Base-by-base conservation (phyloP, 2,113 vertebrate species). In the sheep (Ovis aries) region DNA sequence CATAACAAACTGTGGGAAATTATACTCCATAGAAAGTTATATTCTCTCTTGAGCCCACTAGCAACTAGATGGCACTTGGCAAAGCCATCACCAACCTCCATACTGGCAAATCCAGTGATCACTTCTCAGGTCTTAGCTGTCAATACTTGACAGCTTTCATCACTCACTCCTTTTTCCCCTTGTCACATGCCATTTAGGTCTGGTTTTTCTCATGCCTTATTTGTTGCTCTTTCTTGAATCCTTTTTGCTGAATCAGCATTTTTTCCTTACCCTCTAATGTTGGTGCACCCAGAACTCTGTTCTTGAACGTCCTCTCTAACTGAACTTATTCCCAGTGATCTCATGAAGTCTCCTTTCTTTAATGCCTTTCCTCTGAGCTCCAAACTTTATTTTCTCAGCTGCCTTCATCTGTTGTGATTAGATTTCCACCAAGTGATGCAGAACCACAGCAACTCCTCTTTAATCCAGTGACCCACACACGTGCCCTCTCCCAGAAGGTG, bases 401-500 rank as follows among this genome's bases (percentile, higher is more conserved):
- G 3, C 33, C 9, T 36, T 57, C 74, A 17, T 17, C 53, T 93
- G 17, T 87, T 15, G 17, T 57, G 82, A 43, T 8, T 48, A 43
- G 23, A 48, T 36, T 36, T 93, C 53, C 33, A 86, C 53, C 33
- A 36, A 31, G 25, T 50, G 11, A 33, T 21, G 15, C 33, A 27
- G 8, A 59, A 4, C 10, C 43, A 43, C 31, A 57, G 55, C 4
- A 50, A 21, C 17, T 52, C 29, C 55, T 94, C 71, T 71, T 15
- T 77, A 13, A 4, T 11, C 52, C 19, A 71, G 31, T 50, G 60
- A 59, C 13, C 60, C 45, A 13, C 50, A 71, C 1, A 11, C 1
- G 0, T 0, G 5, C 40, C 21, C 12, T 21, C 36, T 16, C 23
- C 82, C 12, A 33, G 23, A 29, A 36, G 2, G 21, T 17, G 21